Evolutionary conservation across 2,797 vertebrate species (phyloP), one percentile per base, ranked within the genome.

Genomic region (Microcaecilia unicolor): DNA sequence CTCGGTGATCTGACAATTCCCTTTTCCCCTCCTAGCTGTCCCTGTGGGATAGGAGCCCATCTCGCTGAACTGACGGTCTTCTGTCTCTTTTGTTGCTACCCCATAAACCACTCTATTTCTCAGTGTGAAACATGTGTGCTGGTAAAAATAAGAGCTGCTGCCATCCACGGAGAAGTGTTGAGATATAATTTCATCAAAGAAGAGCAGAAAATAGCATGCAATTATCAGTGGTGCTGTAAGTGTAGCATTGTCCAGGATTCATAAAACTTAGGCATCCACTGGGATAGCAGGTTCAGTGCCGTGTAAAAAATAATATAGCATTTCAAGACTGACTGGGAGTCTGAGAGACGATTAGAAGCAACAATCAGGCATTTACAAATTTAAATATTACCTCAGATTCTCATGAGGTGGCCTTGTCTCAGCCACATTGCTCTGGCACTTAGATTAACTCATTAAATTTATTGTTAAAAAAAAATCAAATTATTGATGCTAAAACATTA

Each of bases 141-240:
- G 23, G 40, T 30, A 40, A 41, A 33, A 40, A 44, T 25, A 0
- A 2, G 38, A 27, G 22, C 47, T 30, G 9, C 15, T 28, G 46
- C 24, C 10, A 28, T 15, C 25, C 18, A 19, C 7, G 3, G 34
- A 28, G 30, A 25, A 20, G 24, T 4, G 27, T 18, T 7, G 28
- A 45, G 33, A 47, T 35, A 34, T 32, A 37, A 37, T 45, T 37
- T 37, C n/a, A 17, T 28, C 10, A 13, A 23, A 38, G 25, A 35
- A 33, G 43, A 38, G 11, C 21, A 24, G 29, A n/a, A 37, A 26
- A 38, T 28, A 28, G 35, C 22, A 34, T 46, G 22, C 43, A 46
- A 38, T 46, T 38, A 35, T 44, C 33, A 46, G 43, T 12, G 21
- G 15, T 10, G 43, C 20, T 28, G 24, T 46, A 33, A 38, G 25